Conservation (phyloP, 2,888 invertebrate genomes). For the Tryphoninae sp. region DNA sequence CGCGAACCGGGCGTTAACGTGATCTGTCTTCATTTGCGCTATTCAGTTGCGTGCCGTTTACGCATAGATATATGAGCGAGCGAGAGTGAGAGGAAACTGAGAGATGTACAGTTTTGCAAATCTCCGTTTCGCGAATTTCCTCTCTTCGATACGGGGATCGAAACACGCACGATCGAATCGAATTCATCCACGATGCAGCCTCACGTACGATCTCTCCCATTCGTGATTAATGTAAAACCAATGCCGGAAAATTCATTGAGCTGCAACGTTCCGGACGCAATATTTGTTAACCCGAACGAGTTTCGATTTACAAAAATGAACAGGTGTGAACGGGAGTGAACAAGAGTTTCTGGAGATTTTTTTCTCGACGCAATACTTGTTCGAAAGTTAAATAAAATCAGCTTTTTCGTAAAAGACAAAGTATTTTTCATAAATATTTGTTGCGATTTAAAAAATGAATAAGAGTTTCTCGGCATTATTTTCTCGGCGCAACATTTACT, state of each 20-base stretch:
- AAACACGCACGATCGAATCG: conserved; percentile 34
- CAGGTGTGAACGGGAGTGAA: too few relatives aligned
- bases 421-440: too few relatives aligned
- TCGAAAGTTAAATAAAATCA: too few relatives aligned
- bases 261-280: not conserved
- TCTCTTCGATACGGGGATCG: conserved; percentile 14
- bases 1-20: conserved; percentile 63
- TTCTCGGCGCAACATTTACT: not conserved
- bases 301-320: not conserved
- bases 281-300: not conserved
- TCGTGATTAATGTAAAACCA: conserved; percentile 37
- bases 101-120: conserved; percentile 22
- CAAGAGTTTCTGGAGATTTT: not conserved
- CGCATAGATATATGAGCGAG: conserved; percentile 38
- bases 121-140: conserved; percentile 31
- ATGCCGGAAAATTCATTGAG: conserved; percentile 25
- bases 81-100: too few relatives aligned
- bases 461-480: not conserved
- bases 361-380: not conserved
- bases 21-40: conserved; percentile 71
- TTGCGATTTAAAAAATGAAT: not conserved
- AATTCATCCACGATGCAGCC: conserved; percentile 50
- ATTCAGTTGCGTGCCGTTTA: conserved; percentile 67
- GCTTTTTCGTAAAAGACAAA: too few relatives aligned
- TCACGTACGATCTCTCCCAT: conserved; percentile 22